Evolutionary conservation across 2,797 vertebrate genomes (phyloP).

Genomic region (Sciurus vulgaris): DNA sequence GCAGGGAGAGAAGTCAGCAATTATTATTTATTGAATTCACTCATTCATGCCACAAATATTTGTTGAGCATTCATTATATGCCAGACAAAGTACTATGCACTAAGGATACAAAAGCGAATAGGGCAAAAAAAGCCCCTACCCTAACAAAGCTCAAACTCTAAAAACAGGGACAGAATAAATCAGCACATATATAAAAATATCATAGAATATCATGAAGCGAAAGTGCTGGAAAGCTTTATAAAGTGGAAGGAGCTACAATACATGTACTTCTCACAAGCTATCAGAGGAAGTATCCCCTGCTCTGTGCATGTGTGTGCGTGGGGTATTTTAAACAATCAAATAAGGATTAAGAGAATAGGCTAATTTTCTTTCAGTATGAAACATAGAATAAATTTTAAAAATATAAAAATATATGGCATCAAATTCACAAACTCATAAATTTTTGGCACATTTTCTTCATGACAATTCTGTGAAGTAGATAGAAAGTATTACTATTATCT

Average conservation of each 20-base stretch:
- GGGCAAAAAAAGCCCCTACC: neutral
- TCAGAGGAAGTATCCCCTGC: neutral
- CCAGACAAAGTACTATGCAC: neutral
- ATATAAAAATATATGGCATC: neutral
- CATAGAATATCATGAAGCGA: neutral
- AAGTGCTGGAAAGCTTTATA: neutral
- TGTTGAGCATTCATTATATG: neutral
- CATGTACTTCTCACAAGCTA: neutral
- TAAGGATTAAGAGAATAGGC: neutral
- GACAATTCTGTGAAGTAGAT: neutral
- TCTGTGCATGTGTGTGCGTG: neutral
- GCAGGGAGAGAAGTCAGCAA: neutral
- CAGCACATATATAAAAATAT: neutral
- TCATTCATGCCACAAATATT: conserved; percentile 25
- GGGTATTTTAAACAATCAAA: neutral
- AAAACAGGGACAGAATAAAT: conserved; percentile 14
- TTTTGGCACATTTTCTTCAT: neutral
- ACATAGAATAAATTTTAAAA: neutral
- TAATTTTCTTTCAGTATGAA: conserved; percentile 3
- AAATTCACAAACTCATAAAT: neutral
- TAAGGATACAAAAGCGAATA: conserved; percentile 1
- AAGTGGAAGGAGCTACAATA: neutral
- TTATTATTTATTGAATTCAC: neutral
- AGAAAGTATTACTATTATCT: neutral
- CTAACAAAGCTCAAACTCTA: neutral